These are phyloP conservation scores for Tichodroma muraria DNA, from an alignment of 2,113 vertebrate genomes.

Conservation along the genomic window DNA sequence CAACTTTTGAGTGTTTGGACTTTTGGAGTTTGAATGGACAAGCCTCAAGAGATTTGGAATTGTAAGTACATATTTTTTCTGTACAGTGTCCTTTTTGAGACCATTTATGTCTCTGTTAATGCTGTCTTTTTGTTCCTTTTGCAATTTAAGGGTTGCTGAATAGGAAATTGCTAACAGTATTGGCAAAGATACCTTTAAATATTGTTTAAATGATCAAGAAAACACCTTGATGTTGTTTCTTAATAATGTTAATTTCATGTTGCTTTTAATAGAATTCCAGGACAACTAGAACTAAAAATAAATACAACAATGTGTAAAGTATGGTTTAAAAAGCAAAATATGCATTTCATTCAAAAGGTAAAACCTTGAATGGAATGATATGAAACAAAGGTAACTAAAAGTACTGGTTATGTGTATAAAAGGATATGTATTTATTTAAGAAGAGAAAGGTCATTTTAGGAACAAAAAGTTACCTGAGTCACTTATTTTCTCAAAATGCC, in stretches of 20 bases:
- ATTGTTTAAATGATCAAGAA: not conserved
- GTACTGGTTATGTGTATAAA: not conserved
- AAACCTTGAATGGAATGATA: not conserved
- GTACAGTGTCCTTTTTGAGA: not conserved
- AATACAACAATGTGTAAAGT: not conserved
- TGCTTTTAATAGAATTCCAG: not conserved
- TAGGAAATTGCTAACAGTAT: not conserved
- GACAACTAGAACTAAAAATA: not conserved
- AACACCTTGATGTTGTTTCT: not conserved
- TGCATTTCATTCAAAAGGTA: not conserved
- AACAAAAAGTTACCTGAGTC: not conserved
- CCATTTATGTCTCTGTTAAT: not conserved
- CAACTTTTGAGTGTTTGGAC: not conserved
- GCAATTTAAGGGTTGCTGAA: not conserved
- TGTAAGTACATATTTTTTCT: not conserved
- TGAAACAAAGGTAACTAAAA: not conserved
- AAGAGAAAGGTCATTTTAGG: not conserved
- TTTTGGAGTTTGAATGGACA: not conserved
- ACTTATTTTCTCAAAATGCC: not conserved
- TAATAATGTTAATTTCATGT: not conserved
- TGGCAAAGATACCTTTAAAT: not conserved
- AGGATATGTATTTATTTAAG: not conserved
- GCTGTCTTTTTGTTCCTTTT: not conserved
- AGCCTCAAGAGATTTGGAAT: not conserved
- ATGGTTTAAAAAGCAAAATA: not conserved